A percentile compares a stretch with the other conserved stretches of the same genome.
phyloP scores from a whole-genome alignment of 2,888 invertebrate genomes.

The Pilophorus perplexus region DNA sequence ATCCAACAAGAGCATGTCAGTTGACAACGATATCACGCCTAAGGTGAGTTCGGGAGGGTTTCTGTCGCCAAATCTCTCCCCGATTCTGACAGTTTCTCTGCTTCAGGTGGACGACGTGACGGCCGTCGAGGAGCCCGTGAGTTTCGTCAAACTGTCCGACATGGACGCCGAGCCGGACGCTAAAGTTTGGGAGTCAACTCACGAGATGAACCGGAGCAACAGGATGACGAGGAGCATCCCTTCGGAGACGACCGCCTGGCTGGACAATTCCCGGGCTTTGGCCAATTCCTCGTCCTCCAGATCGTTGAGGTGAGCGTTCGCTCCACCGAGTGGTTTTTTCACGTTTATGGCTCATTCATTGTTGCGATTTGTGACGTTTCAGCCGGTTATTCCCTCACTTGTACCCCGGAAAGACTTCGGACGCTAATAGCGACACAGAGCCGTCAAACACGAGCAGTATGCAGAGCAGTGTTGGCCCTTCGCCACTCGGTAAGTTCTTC shows the following conservation, averaged over 20 bases:
- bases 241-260: slow-evolving; percentile 53
- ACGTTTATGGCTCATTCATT: too few relatives aligned
- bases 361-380: too few relatives aligned
- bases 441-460: slow-evolving; percentile 52
- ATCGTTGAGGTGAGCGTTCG: slow-evolving; percentile 41
- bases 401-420: slow-evolving; percentile 45
- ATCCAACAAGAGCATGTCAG: slow-evolving; percentile 30
- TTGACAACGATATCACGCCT: slow-evolving; percentile 27
- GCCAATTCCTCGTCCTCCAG: slow-evolving; percentile 52
- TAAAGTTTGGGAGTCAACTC: slow-evolving; percentile 37
- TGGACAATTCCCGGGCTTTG: slow-evolving; percentile 57
- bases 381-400: slow-evolving; percentile 62
- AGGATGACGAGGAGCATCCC: slow-evolving; percentile 68
- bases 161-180: slow-evolving; percentile 60
- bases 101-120: slow-evolving; percentile 10
- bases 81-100: too few relatives aligned
- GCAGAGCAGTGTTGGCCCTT: slow-evolving; percentile 57
- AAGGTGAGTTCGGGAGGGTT: too few relatives aligned
- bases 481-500: slow-evolving; percentile 53
- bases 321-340: not conserved
- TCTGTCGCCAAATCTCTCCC: not conserved
- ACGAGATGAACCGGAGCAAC: slow-evolving; percentile 30
- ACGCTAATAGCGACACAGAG: slow-evolving; percentile 47
- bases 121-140: slow-evolving; percentile 23
- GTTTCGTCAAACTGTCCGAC: slow-evolving; percentile 75